Percentiles rank a stretch among this genome's conserved stretches.
Evolutionary conservation across 35 echinoderm and acorn worm species (phyloP).

Genomic region (Diadema setosum): DNA sequence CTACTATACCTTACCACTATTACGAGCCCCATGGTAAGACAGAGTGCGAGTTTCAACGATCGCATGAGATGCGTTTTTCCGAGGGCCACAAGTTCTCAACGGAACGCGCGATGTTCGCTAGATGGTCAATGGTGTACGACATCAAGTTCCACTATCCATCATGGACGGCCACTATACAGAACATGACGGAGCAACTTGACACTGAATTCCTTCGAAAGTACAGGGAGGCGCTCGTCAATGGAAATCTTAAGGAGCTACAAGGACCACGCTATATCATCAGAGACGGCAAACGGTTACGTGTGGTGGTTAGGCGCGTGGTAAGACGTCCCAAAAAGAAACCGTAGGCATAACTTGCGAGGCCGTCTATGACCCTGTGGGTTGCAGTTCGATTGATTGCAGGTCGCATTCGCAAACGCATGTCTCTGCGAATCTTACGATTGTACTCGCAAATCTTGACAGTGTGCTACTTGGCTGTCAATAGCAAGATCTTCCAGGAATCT

Average conservation of each 20-base stretch:
- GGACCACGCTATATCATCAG: neutral
- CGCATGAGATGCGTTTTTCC: slow-evolving; percentile 17
- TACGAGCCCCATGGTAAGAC: slow-evolving; percentile 51
- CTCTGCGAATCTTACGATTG: no score
- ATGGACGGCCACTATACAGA: slow-evolving; percentile 25
- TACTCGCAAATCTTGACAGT: no score
- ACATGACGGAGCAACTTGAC: slow-evolving; percentile 32
- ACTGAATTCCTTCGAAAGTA: slow-evolving; percentile 60
- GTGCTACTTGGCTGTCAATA: no score
- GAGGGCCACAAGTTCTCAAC: slow-evolving; percentile 72
- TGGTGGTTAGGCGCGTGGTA: neutral
- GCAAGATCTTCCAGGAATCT: no score
- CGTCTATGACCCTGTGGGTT: no score
- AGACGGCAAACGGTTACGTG: neutral
- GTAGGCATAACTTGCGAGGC: no score
- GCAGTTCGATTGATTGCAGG: no score
- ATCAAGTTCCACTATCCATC: slow-evolving; percentile 63
- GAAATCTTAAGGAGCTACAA: neutral
- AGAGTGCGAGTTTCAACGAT: slow-evolving; percentile 59
- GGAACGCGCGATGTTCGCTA: slow-evolving; percentile 64
- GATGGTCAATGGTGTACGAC: slow-evolving; percentile 50
- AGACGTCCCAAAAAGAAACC: no score
- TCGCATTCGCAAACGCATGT: no score
- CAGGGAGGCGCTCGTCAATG: slow-evolving; percentile 46
- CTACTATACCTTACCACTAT: slow-evolving; percentile 68